These are phyloP conservation scores for Torymus auratus DNA, from an alignment of 2,888 invertebrate genomes.

Conservation along the genomic window DNA sequence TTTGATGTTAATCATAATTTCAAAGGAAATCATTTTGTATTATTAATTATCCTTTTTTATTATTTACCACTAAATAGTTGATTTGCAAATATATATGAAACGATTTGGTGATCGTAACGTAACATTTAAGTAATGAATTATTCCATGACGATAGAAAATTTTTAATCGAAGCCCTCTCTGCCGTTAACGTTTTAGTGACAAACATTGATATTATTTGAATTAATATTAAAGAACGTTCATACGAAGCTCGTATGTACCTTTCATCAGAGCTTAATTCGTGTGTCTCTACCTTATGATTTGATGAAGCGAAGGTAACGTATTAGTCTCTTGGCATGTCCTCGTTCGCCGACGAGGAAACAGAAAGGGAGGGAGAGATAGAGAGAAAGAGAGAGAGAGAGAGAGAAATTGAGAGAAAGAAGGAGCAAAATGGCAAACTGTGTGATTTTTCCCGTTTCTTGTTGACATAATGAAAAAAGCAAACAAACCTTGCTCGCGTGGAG, in stretches of 20 bases:
- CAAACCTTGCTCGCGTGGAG: conserved; percentile 1
- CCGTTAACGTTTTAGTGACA: conserved; percentile 14
- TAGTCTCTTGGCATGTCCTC: conserved; percentile 66
- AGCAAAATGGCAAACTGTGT: conserved; percentile 33
- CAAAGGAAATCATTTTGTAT: too few relatives aligned
- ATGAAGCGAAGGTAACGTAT: conserved; percentile 74
- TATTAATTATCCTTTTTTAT: too few relatives aligned
- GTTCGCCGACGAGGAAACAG: conserved; percentile 55
- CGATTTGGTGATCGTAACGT: too few relatives aligned
- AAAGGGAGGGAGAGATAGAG: conserved; percentile 57
- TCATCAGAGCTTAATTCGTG: conserved; percentile 64
- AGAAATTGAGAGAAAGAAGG: conserved; percentile 46
- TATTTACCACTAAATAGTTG: too few relatives aligned
- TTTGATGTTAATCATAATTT: too few relatives aligned
- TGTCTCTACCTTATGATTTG: conserved; percentile 66
- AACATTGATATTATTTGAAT: conserved; percentile 12
- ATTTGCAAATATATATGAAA: too few relatives aligned
- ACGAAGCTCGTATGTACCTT: conserved; percentile 57
- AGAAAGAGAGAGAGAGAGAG: conserved; percentile 51
- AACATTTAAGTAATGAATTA: too few relatives aligned
- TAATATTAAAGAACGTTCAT: conserved; percentile 56
- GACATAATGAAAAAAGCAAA: conserved; percentile 10
- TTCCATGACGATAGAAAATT: background rate
- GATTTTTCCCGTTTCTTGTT: conserved; percentile 27
- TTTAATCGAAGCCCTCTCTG: conserved; percentile 18